Conservation (phyloP, 2,888 invertebrate genomes). For the Campoletis raptor region DNA sequence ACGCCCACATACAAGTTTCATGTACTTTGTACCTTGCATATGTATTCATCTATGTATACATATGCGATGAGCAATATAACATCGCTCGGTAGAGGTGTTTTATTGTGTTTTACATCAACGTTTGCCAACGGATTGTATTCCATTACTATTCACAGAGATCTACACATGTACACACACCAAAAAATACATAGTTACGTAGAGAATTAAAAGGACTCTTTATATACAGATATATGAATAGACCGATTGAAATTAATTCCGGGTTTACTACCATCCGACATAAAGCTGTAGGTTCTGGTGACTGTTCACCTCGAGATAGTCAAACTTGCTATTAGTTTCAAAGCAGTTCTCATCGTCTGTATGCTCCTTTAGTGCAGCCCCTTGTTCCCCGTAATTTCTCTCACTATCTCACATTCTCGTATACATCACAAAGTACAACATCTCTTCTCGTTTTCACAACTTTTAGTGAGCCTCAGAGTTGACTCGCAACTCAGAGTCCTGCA, state of each 20-base stretch:
- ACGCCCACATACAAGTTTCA: conserved; percentile 32
- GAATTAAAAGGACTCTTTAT: conserved; percentile 24
- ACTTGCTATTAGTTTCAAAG: conserved; percentile 53
- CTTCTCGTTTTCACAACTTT: background rate
- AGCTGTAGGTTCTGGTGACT: conserved; percentile 71
- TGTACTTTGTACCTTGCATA: conserved; percentile 1
- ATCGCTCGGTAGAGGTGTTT: conserved; percentile 46
- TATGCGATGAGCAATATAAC: conserved; percentile 20
- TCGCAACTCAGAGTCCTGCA: conserved; percentile 41
- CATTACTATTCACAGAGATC: background rate
- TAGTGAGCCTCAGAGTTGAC: too few relatives aligned
- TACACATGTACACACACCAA: background rate
- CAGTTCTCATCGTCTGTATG: conserved; percentile 27
- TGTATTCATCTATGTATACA: conserved; percentile 17
- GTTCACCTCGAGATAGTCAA: conserved; percentile 69
- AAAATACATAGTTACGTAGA: background rate
- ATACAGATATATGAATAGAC: conserved; percentile 76
- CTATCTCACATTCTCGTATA: background rate
- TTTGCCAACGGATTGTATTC: conserved; percentile 39
- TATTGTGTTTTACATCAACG: conserved; percentile 53
- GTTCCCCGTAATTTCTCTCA: conserved; percentile 12
- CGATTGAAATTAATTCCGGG: conserved; percentile 84
- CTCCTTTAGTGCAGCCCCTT: conserved; percentile 21
- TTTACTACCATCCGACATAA: conserved; percentile 80
- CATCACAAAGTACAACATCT: conserved; percentile 40